Base-by-base conservation (phyloP, 2,113 vertebrate species). In the Brachyistius frenatus region DNA sequence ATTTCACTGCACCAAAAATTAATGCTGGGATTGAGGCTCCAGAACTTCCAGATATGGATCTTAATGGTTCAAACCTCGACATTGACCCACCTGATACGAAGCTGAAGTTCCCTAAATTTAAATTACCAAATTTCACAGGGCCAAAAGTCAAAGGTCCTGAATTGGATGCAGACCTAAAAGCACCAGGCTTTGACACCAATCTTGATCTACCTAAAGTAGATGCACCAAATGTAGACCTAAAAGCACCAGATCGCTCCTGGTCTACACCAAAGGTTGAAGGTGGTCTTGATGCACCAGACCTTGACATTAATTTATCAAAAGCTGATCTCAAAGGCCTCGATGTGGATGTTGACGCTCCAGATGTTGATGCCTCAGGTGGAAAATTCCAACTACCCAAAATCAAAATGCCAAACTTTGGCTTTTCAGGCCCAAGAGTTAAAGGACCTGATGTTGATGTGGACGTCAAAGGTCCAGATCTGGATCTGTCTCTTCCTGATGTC, bases 331-430 rank as follows among this genome's bases (percentile, higher is more conserved):
- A 81, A 58, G 80, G n/a, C 0, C 68, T 65, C 16, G 33, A 58
- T 33, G 63, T 81, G 9, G 63, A 82, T 30, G 9, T 83, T 66
- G 56, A 89, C 44, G 13, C 73, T 56, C 88, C 87, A 73, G 84
- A 85, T 1, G 68, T 79, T 76, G 84, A 91, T 66, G 74, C 14
- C 39, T 65, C 84, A 65, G 77, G 69, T 44, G 78, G 73, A 36
- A 92, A 87, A 76, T 1, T 86, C 8, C 90, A 86, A 30, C 1
- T 77, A 2, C 88, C 92, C 11, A 78, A 88, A 16, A 4, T 93
- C 1, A 91, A 93, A 47, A 5, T 83, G 5, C 91, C 91, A 47
- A 91, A 69, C 46, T 85, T 93, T 74, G 73, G 74, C 35, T 53
- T 66, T 4, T 72, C 89, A 3, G 86, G 53, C 2, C 66, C 78